Evolutionary conservation across 2,888 invertebrate species (phyloP).

Genomic region (Heliconius ethilla): DNA sequence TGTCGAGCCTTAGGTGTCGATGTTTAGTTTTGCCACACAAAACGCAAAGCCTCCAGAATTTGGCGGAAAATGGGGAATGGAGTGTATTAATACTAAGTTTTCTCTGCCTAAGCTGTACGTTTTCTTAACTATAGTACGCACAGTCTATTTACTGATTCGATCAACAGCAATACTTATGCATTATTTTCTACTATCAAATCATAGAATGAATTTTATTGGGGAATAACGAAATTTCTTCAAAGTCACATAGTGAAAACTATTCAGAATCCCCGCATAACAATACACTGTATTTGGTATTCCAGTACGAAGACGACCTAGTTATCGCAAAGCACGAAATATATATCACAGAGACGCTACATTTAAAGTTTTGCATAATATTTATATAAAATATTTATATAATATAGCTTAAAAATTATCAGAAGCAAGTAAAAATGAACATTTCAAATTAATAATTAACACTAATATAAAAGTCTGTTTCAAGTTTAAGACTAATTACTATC

Average conservation of each 20-base stretch:
- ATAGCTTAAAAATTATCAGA: no score
- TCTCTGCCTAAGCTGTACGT: no score
- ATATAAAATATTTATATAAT: no score
- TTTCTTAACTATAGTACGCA: background rate
- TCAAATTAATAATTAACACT: no score
- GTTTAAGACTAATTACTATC: no score
- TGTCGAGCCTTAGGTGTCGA: no score
- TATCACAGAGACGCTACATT: slow-evolving; percentile 4
- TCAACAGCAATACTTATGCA: background rate
- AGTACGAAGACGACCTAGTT: slow-evolving; percentile 20
- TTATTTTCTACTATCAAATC: background rate
- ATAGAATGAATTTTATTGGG: background rate
- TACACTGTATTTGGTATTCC: slow-evolving; percentile 27
- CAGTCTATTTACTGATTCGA: background rate
- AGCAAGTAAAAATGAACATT: no score
- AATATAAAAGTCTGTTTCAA: no score
- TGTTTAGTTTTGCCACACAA: no score
- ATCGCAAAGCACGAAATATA: slow-evolving; percentile 3
- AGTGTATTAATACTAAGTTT: no score
- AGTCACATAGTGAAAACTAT: slow-evolving; percentile 2
- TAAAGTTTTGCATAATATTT: background rate
- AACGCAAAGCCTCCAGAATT: no score
- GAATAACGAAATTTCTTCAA: slow-evolving; percentile 13
- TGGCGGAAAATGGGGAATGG: no score
- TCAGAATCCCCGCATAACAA: slow-evolving; percentile 11